A percentile compares a stretch with the other conserved stretches of the same genome.
Evolutionary conservation across 2,888 invertebrate genomes (phyloP).

Genomic region (Mellilla xanthometata): DNA sequence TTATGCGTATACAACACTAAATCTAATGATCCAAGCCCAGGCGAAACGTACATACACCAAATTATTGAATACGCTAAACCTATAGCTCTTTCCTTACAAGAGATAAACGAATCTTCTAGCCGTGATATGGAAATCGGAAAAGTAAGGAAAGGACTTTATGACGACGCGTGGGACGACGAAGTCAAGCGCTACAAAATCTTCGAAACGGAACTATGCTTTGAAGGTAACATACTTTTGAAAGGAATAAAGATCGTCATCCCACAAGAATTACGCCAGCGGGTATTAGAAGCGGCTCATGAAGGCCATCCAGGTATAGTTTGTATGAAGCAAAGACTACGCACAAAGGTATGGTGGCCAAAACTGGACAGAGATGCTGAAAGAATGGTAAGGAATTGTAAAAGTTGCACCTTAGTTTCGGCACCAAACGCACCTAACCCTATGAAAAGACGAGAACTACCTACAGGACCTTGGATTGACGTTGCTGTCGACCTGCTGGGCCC

Average conservation of each 20-base stretch:
- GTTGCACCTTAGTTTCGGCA: constrained; percentile 27
- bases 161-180: constrained; percentile 24
- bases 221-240: constrained; percentile 29
- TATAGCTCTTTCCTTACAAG: constrained; percentile 16
- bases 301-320: no score
- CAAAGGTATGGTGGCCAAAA: constrained; percentile 52
- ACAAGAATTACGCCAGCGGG: constrained; percentile 7
- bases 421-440: constrained; percentile 26
- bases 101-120: constrained; percentile 11
- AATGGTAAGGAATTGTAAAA: constrained; percentile 22
- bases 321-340: constrained; percentile 34
- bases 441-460: constrained; percentile 20
- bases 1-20: constrained; percentile 17
- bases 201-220: constrained; percentile 38
- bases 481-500: constrained; percentile 32
- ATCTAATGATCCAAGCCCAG: no score
- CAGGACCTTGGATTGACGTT: constrained; percentile 26
- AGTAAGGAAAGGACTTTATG: constrained; percentile 22
- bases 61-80: constrained; percentile 24
- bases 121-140: constrained; percentile 13
- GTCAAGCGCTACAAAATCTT: constrained; percentile 34
- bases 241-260: constrained; percentile 33
- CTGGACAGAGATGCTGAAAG: constrained; percentile 39
- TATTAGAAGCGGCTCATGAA: constrained; percentile 21
- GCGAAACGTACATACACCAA: no score